Evolutionary conservation across 1,140 invertebrate species (phyloP).

Genomic region (Centruroides vittatus): DNA sequence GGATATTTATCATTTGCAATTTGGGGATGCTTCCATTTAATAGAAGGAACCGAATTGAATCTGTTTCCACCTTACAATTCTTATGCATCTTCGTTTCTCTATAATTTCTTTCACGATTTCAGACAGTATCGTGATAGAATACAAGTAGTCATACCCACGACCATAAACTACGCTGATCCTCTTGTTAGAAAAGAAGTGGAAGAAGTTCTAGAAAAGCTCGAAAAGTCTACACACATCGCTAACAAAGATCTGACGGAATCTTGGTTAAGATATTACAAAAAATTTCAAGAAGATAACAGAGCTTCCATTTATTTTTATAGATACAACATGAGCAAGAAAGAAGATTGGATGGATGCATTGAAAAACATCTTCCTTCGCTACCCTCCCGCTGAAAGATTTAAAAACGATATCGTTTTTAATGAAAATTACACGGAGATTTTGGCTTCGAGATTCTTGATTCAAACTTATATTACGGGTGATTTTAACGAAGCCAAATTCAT

Average conservation of each 20-base stretch:
- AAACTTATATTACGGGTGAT: slow-evolving; percentile 73
- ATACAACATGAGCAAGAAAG: slow-evolving; percentile 54
- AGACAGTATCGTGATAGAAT: slow-evolving; percentile 77
- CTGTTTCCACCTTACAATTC: slow-evolving; percentile 73
- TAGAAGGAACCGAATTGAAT: slow-evolving; percentile 73
- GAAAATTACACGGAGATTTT: slow-evolving; percentile 54
- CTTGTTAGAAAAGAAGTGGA: slow-evolving; percentile 59
- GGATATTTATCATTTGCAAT: slow-evolving; percentile 66
- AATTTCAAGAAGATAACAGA: slow-evolving; percentile 54
- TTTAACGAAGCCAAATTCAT: slow-evolving; percentile 83
- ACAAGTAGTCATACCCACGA: slow-evolving; percentile 67
- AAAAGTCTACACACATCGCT: slow-evolving; percentile 60
- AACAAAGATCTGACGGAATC: slow-evolving; percentile 67
- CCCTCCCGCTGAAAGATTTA: slow-evolving; percentile 41
- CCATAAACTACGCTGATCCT: slow-evolving; percentile 70
- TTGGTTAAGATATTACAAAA: slow-evolving; percentile 71
- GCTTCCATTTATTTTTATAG: slow-evolving; percentile 45
- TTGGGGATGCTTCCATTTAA: slow-evolving; percentile 70
- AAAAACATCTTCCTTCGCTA: slow-evolving; percentile 39
- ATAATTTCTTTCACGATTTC: slow-evolving; percentile 73
- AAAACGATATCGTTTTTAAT: slow-evolving; percentile 71
- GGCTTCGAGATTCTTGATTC: slow-evolving; percentile 70
- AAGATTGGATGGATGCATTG: slow-evolving; percentile 54
- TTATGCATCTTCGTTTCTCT: slow-evolving; percentile 75
- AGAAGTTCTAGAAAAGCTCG: slow-evolving; percentile 56